phyloP scores from a whole-genome alignment of 2,113 vertebrate species.

The Erinaceus europaeus region DNA sequence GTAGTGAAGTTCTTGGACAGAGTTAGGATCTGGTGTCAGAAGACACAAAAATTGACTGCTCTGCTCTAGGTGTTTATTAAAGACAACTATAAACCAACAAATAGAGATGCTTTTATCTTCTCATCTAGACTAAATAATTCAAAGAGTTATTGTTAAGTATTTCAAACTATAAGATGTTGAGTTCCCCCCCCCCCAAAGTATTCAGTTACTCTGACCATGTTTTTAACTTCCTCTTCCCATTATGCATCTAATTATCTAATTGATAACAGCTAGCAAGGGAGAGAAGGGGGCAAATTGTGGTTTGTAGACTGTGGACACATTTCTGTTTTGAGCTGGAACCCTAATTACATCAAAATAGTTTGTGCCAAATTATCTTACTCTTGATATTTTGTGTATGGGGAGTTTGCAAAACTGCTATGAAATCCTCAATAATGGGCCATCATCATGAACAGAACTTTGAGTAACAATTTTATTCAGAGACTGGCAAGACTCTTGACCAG shows the following conservation, averaged over 20 bases:
- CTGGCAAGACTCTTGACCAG: background rate
- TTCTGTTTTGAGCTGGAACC: background rate
- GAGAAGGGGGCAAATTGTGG: background rate
- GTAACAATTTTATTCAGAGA: background rate
- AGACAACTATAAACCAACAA: background rate
- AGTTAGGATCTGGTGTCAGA: background rate
- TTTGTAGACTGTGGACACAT: background rate
- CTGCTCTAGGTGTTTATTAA: background rate
- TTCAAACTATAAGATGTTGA: background rate
- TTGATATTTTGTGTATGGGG: background rate
- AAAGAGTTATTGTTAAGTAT: constrained; percentile 1
- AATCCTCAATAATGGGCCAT: background rate
- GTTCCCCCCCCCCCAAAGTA: background rate
- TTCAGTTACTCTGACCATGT: background rate
- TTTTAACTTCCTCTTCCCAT: background rate
- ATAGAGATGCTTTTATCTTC: background rate
- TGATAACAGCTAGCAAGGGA: background rate
- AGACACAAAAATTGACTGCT: background rate
- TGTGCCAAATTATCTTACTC: background rate
- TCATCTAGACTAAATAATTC: background rate
- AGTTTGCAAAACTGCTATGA: background rate
- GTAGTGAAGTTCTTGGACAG: accelerated
- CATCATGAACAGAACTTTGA: background rate
- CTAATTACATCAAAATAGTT: background rate
- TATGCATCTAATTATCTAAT: background rate